Evolutionary conservation across 2,888 invertebrate species (phyloP).

Genomic region (Meteorus colon): DNA sequence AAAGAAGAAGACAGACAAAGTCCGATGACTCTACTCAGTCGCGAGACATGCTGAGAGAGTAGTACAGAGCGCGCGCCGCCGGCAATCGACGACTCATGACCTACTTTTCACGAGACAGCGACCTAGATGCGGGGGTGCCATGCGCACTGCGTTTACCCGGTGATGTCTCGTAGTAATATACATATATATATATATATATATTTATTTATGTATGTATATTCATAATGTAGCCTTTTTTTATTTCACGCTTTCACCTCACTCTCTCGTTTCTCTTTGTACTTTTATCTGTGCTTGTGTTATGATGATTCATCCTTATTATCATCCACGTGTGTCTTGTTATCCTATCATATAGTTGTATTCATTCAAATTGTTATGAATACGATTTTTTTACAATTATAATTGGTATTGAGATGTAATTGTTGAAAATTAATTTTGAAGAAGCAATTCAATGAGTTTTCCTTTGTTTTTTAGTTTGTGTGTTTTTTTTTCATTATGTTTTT

Average conservation of each 20-base stretch:
- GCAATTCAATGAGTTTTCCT: too few relatives aligned
- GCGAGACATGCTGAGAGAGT: slow-evolving; percentile 51
- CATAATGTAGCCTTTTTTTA: slow-evolving; percentile 36
- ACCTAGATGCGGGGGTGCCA: slow-evolving; percentile 68
- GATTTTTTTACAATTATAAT: too few relatives aligned
- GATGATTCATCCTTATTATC: too few relatives aligned
- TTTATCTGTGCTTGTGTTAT: neutral
- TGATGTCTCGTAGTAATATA: neutral
- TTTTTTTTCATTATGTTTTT: too few relatives aligned
- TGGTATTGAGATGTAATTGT: too few relatives aligned
- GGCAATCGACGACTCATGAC: slow-evolving; percentile 70
- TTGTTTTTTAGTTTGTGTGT: too few relatives aligned
- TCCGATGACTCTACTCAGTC: slow-evolving; percentile 52
- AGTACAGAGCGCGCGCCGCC: slow-evolving; percentile 48
- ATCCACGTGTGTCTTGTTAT: too few relatives aligned
- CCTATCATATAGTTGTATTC: too few relatives aligned
- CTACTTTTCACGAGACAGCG: slow-evolving; percentile 64
- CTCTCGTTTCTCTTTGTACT: slow-evolving; percentile 41
- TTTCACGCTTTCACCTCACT: slow-evolving; percentile 42
- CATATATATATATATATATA: too few relatives aligned
- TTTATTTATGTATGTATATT: slow-evolving; percentile 32
- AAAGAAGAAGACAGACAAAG: slow-evolving; percentile 4
- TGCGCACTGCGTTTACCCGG: slow-evolving; percentile 52
- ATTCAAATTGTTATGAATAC: too few relatives aligned
- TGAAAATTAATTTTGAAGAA: too few relatives aligned